These are phyloP conservation scores for Holothuria glaberrima DNA, from an alignment of 35 echinoderm and acorn worm species.

Conservation along the genomic window DNA sequence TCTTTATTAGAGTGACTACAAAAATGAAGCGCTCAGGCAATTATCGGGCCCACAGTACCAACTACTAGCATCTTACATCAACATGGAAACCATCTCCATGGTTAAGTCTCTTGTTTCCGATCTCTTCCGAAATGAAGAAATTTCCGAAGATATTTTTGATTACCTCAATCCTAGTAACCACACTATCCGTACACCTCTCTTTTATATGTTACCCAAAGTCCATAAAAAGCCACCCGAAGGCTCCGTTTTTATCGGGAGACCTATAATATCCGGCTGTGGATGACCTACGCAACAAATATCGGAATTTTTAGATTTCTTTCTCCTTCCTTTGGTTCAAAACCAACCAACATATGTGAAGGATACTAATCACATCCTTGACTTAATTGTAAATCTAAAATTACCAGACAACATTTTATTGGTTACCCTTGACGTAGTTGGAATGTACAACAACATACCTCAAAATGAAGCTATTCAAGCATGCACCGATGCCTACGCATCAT, in stretches of 20 bases:
- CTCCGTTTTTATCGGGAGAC: not conserved
- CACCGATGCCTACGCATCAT: not conserved
- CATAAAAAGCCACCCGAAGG: not conserved
- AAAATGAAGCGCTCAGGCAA: not conserved
- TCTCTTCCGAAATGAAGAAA: not conserved
- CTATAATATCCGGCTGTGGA: not conserved
- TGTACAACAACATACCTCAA: constrained; percentile 7
- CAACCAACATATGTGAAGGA: not conserved
- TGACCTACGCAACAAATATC: not conserved
- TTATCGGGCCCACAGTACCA: not conserved
- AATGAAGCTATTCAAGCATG: not conserved
- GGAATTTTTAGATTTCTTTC: no score
- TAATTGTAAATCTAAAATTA: not conserved
- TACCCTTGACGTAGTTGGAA: constrained; percentile 13
- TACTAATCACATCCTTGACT: not conserved
- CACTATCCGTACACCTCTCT: not conserved
- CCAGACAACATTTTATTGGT: not conserved
- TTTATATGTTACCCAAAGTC: not conserved
- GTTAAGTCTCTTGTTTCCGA: not conserved
- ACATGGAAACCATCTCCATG: not conserved
- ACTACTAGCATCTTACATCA: not conserved
- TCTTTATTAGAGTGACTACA: not conserved
- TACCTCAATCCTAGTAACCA: not conserved
- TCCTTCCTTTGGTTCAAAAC: no score
- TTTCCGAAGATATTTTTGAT: not conserved